Base-by-base conservation (phyloP, 2,797 vertebrate species). In the Scarus forsteni region DNA sequence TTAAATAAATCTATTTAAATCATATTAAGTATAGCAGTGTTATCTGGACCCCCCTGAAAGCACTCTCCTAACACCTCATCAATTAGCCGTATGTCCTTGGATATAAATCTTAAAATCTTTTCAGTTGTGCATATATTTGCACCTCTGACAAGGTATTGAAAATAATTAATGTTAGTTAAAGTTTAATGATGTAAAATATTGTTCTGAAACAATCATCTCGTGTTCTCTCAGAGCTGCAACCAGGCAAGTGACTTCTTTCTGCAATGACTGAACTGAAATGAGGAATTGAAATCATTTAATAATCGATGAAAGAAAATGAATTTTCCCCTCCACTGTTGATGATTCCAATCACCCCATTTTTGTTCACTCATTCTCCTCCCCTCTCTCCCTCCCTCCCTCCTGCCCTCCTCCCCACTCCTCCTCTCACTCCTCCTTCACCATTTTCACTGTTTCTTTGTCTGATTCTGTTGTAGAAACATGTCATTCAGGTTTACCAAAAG, bases 401-500 rank as follows among this genome's bases (percentile, higher is more conserved):
- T 39, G 62, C 77, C 56, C 67, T 44, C 78, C 82, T 85, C 16
- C 39, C 15, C 16, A 48, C 52, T 11, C 19, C 16, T 57, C 69
- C 73, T 38, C 46, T 66, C 77, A 60, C 69, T 51, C 78, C 84
- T 87, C 79, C 83, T 84, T 83, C 86, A 65, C 75, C 84, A 79
- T 93, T 90, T 76, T 91, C 89, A 91, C 89, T 91, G 95, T 96
- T 92, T 96, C 96, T 96, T 89, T 92, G 89, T 93, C 90, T 94
- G 91, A 70, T 94, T 95, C 95, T 97, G 95, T 99, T 99, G 94
- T 99, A 99, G 97, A 99, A 99, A 99, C 96, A 98, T 99, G 98
- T 99, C 97, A 96, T 98, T 99, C 98, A 99, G 98, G 95, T 99
- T 99, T 98, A 95, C 98, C 96, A 99, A 99, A 99, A 99, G 98